phyloP scores from a whole-genome alignment of 37 sponge, comb jelly and placozoan species.

The Petrosia ficiformis region DNA sequence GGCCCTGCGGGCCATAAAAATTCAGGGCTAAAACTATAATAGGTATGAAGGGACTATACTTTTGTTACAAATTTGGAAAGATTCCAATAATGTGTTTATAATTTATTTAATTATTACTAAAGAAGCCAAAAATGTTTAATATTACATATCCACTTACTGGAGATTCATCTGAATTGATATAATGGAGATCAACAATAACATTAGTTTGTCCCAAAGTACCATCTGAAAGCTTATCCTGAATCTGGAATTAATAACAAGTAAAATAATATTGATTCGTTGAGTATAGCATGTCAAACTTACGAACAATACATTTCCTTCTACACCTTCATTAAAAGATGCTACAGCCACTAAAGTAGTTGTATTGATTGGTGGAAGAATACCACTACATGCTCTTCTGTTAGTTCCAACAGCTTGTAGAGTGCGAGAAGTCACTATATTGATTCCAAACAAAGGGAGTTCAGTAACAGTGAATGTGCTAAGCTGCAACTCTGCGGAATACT shows the following conservation, averaged over 20 bases:
- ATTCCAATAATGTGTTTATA: no score
- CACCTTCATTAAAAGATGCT: slow-evolving; percentile 30
- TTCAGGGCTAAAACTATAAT: no score
- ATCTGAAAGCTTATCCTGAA: slow-evolving; percentile 7
- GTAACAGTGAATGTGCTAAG: slow-evolving; percentile 3
- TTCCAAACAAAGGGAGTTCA: slow-evolving; percentile 45
- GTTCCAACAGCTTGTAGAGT: background rate
- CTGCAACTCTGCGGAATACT: background rate
- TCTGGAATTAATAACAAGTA: background rate
- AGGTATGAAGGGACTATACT: no score
- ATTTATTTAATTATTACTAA: no score
- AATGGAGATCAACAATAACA: slow-evolving; percentile 30
- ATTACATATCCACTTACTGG: slow-evolving; percentile 10
- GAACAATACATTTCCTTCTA: slow-evolving; percentile 36
- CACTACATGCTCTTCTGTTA: slow-evolving; percentile 3
- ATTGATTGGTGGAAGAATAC: slow-evolving; percentile 9
- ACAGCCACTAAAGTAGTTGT: slow-evolving; percentile 1
- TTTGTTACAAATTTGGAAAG: no score
- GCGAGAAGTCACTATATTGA: slow-evolving; percentile 2
- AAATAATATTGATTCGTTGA: background rate
- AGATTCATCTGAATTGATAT: background rate
- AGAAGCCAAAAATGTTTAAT: no score
- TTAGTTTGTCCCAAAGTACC: slow-evolving; percentile 27
- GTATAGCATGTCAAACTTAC: slow-evolving; percentile 10
- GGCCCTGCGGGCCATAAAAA: no score